Base-by-base conservation (phyloP, 2,797 vertebrate genomes). In the Sphenopsis melanotis region DNA sequence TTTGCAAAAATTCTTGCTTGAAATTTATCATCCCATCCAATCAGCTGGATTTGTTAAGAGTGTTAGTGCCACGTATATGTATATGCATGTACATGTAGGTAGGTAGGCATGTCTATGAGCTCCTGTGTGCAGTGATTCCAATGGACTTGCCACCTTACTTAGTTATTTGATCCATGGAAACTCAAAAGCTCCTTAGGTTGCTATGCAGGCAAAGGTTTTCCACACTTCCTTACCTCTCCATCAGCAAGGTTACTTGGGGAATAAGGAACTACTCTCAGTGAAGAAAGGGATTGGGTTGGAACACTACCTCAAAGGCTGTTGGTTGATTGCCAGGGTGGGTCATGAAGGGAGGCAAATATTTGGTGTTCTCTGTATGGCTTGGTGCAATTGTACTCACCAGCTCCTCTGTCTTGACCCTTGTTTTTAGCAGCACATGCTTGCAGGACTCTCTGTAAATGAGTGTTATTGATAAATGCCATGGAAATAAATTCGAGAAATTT, bases 231-330 rank as follows among this genome's bases (percentile, higher is more conserved):
- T 23, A 52, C 12, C 16, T 59, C 29, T 74, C 29, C n/a, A 47
- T 36, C 42, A 77, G 34, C 12, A 34, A 69, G 36, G 22, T 10
- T 70, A 9, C 29, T 59, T 0, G 0, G 26, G 18, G 63, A 61
- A 24, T 70, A 63, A 70, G 39, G 42, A 72, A 7, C 32, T 89
- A 49, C 19, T 41, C 20, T 70, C 34, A 65, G 36, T 26, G 13
- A 65, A 32, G 27, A 37, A 86, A 47, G 17, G 32, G 26, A 23
- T n/a, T 49, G 27, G 22, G 53, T 60, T 32, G 50, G 76, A 66
- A 44, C 21, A 53, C 6, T 17, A 18, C 16, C 74, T 61, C 36
- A 70, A 36, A 81, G 10, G 8, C 2, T 65, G 56, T 56, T 65
- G 15, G 9, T 3, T 65, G 53, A 68, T 61, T 55, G 22, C 41